Evolutionary conservation across 2,113 vertebrate genomes (phyloP).

Genomic region (Gallinago paraguaiae): DNA sequence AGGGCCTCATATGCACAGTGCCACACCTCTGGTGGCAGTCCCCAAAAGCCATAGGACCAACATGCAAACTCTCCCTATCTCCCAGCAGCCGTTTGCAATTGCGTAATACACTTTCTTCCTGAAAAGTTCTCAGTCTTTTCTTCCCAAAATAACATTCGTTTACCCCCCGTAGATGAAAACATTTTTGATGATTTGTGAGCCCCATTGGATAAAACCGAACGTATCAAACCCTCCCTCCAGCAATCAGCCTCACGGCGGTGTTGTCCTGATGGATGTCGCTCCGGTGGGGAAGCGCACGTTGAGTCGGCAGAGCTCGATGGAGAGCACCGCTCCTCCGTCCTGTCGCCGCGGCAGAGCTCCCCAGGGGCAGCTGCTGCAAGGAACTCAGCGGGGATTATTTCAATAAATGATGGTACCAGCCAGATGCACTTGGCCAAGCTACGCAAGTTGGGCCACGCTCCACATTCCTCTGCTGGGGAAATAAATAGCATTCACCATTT

Average conservation of each 20-base stretch:
- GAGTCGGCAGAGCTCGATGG: neutral
- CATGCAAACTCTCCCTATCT: neutral
- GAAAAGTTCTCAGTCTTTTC: neutral
- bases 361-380: slow-evolving; percentile 9
- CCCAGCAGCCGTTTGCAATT: neutral
- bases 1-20: neutral
- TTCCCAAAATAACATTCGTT: neutral
- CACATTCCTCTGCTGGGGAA: neutral
- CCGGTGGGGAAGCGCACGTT: neutral
- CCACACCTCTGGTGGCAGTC: neutral
- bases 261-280: neutral
- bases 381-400: slow-evolving; percentile 12
- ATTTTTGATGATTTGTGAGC: neutral
- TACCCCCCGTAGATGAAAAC: neutral
- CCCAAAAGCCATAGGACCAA: neutral
- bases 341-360: neutral
- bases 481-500: neutral
- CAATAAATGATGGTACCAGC: slow-evolving; percentile 6
- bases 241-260: slow-evolving; percentile 5
- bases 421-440: neutral
- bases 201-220: neutral
- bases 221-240: slow-evolving; percentile 16
- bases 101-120: neutral
- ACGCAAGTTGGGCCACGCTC: neutral
- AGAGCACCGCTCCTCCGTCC: neutral